Percentiles rank a stretch among this genome's conserved stretches.
phyloP scores from a whole-genome alignment of 1,140 invertebrate species.

The Nomia melanderi region DNA sequence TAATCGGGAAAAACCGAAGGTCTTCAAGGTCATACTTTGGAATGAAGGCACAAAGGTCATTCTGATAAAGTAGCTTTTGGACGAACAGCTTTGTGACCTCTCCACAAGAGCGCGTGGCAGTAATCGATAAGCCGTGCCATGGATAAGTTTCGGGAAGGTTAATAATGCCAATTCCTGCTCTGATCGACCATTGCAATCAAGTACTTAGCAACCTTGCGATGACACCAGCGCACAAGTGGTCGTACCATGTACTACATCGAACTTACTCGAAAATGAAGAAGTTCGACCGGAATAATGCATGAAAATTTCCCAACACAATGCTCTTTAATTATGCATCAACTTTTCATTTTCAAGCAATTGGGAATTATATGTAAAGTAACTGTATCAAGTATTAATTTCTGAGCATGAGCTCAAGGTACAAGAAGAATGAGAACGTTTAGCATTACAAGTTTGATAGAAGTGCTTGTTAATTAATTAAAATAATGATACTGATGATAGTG shows the following conservation, averaged over 20 bases:
- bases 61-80: conserved; percentile 14
- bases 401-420: neutral
- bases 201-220: conserved; percentile 21
- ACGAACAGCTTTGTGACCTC: conserved; percentile 11
- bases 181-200: conserved; percentile 24
- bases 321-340: no score
- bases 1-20: neutral
- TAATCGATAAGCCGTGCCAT: conserved; percentile 38
- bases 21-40: neutral
- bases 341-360: neutral
- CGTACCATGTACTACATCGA: neutral
- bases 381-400: neutral
- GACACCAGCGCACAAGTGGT: neutral
- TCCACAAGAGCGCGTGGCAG: conserved; percentile 11
- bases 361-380: neutral
- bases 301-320: neutral
- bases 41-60: neutral
- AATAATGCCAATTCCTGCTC: neutral
- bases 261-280: neutral
- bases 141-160: conserved; percentile 34
- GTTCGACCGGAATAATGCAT: no score
- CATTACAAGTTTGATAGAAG: neutral
- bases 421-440: no score
- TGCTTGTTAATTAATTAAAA: neutral
- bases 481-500: neutral